A percentile compares a stretch with the other conserved stretches of the same genome.
phyloP scores from a whole-genome alignment of 2,113 vertebrate genomes.

The Crotalus helleri region DNA sequence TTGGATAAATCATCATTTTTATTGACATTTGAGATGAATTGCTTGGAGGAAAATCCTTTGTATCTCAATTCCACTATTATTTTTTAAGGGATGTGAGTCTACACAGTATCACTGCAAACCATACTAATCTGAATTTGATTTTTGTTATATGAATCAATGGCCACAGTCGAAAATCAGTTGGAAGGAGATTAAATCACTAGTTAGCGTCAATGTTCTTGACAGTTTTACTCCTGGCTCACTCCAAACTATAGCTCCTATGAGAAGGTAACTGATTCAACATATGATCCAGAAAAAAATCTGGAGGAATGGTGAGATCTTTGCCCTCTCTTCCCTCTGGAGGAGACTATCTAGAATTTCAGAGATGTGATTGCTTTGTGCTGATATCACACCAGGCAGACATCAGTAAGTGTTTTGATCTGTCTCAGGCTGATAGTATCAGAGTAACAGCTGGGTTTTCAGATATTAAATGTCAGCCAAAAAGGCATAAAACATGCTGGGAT shows the following conservation, averaged over 20 bases:
- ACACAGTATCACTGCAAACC: not conserved
- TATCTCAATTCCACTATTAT: not conserved
- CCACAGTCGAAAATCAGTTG: not conserved
- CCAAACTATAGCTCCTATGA: not conserved
- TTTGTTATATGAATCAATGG: not conserved
- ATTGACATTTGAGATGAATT: not conserved
- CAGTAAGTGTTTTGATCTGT: not conserved
- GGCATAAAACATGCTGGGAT: not conserved
- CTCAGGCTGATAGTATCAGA: slow-evolving; percentile 16
- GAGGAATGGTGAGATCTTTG: not conserved
- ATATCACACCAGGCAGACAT: not conserved
- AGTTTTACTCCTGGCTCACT: not conserved
- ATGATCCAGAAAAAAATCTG: not conserved
- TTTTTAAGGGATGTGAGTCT: not conserved
- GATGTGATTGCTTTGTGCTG: not conserved
- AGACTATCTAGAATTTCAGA: not conserved
- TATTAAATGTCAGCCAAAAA: slow-evolving; percentile 10
- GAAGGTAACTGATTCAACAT: not conserved
- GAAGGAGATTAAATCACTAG: not conserved
- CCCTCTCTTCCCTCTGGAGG: not conserved
- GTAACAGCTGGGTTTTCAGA: slow-evolving; percentile 18
- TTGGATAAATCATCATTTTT: not conserved
- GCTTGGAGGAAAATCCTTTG: not conserved
- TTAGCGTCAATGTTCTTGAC: not conserved
- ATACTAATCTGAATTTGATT: not conserved